Evolutionary conservation across 2,797 vertebrate genomes (phyloP), one percentile per base, ranked within the genome.

Genomic region (Neoniphon sammara): DNA sequence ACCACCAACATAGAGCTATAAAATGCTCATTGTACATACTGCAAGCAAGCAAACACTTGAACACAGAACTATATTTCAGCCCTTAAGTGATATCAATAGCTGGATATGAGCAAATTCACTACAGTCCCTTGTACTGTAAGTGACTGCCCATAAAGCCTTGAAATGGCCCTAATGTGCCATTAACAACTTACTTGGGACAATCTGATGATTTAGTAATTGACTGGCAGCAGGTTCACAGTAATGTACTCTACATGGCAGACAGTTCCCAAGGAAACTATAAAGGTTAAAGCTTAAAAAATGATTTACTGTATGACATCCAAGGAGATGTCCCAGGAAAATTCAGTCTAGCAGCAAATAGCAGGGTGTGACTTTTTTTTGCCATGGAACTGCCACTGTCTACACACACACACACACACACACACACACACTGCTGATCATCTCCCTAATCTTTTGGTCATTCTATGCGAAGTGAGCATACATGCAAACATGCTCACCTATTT

Each of bases 101-200:
- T 79, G 50, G 0, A 55, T 39, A 21, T 67, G 71, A 74, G 73
- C 39, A 70, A 64, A 46, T 31, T 59, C 7, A 75, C 52, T 2
- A 8, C n/a, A 73, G 53, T 59, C 50, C 65, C 50, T 65, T 66
- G 64, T 62, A 80, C 50, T 18, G 2, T 82, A 70, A 84, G 79
- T 67, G 54, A 56, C 62, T 60, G 66, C n/a, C 47, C 63, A 75
- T 83, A 75, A 82, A 55, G 36, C 39, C 25, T 18, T 49, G 27
- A 70, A 76, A 65, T 57, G 50, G 21, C 68, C 58, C 60, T 62
- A 55, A 83, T 70, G 79, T 70, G 23, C 71, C 55, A 34, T 77
- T 66, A 78, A 77, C 79, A 77, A 54, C 69, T 68, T 76, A 70
- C 70, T 64, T 62, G 58, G 63, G 44, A 73, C 44, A 76, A 72